Conservation (phyloP, 53 echinoderm and acorn worm species). For the Paelopatides confundens region DNA sequence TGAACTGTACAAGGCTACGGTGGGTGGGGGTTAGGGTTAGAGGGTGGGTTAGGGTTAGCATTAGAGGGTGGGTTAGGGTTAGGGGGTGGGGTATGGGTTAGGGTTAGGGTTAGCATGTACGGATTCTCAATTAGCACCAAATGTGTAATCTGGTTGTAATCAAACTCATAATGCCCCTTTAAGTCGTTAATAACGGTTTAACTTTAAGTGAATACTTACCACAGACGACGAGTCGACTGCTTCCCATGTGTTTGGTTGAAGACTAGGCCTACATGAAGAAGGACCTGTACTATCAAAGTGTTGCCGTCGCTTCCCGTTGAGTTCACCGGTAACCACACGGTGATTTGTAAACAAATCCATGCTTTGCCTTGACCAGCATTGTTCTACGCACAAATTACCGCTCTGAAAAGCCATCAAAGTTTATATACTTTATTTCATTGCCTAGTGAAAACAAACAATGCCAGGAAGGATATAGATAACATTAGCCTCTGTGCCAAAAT, state of each 20-base stretch:
- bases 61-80: too few species aligned
- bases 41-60: too few species aligned
- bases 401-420: neutral
- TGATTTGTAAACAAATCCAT: conserved; percentile 13
- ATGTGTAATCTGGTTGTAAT: too few species aligned
- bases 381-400: neutral
- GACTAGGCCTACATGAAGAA: neutral
- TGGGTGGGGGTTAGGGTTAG: too few species aligned
- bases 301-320: conserved; percentile 42
- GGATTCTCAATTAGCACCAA: too few species aligned
- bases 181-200: too few species aligned
- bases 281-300: neutral
- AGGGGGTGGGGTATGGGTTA: too few species aligned
- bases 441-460: neutral
- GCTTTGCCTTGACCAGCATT: neutral
- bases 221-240: neutral
- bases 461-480: neutral
- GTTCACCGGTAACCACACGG: neutral
- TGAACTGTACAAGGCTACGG: too few species aligned
- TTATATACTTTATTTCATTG: neutral
- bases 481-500: neutral
- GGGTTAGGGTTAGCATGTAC: too few species aligned
- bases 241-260: neutral
- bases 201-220: too few species aligned
- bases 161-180: too few species aligned